Percentiles rank a stretch among this genome's conserved stretches.
These are phyloP conservation scores for Noturus placidus DNA, from an alignment of 2,113 vertebrate species.

Conservation along the genomic window DNA sequence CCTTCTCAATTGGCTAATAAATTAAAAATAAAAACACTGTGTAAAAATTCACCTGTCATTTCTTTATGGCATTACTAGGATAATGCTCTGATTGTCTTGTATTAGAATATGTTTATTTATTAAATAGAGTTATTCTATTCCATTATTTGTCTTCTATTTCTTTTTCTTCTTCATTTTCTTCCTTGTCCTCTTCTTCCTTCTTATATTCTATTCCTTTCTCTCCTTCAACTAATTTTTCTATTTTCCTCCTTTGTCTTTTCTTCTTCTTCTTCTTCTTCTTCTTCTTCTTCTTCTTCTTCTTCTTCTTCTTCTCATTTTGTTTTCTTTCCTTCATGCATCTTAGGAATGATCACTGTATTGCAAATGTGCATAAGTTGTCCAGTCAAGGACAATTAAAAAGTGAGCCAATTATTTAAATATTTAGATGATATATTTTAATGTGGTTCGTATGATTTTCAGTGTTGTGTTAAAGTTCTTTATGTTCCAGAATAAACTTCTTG, in stretches of 20 bases:
- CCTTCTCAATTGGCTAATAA: not conserved
- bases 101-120: not conserved
- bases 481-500: not conserved
- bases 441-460: not conserved
- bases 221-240: not conserved
- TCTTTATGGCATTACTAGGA: not conserved
- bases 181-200: not conserved
- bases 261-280: not conserved
- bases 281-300: not conserved
- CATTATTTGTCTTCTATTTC: not conserved
- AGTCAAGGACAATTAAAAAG: not conserved
- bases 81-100: not conserved
- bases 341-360: not conserved
- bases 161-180: not conserved
- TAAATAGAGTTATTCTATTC: not conserved
- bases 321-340: not conserved
- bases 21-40: not conserved
- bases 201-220: not conserved
- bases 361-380: not conserved
- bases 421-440: not conserved
- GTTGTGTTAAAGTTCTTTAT: not conserved
- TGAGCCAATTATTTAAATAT: not conserved
- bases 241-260: not conserved
- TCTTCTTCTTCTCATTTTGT: not conserved
- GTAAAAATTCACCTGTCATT: not conserved